These are phyloP conservation scores for Halcyon badia DNA, from an alignment of 2,797 vertebrate species.

Conservation along the genomic window DNA sequence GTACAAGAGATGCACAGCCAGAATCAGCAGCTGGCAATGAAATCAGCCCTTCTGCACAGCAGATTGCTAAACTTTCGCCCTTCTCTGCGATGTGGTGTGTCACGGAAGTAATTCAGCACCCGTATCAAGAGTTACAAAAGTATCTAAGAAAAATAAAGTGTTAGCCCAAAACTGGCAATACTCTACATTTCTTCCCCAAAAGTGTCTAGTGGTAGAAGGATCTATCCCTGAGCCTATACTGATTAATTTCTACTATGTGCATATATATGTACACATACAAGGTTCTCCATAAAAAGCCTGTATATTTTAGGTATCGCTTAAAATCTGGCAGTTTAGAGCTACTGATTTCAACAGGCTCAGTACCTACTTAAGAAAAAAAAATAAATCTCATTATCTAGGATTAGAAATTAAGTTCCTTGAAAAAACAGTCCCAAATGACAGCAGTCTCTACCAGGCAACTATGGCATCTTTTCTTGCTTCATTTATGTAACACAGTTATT, in stretches of 20 bases:
- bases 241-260: background rate
- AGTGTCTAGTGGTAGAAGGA: background rate
- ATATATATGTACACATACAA: background rate
- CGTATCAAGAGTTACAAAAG: background rate
- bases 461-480: background rate
- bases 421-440: background rate
- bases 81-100: background rate
- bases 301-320: background rate
- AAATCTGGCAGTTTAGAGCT: background rate
- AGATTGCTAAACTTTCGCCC: constrained; percentile 61
- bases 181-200: background rate
- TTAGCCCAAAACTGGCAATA: background rate
- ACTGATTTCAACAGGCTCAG: background rate
- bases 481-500: background rate
- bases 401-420: background rate
- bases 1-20: constrained; percentile 38
- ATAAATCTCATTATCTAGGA: background rate
- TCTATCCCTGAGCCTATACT: background rate
- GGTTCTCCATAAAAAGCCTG: background rate
- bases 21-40: constrained; percentile 53
- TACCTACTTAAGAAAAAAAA: background rate
- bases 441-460: background rate
- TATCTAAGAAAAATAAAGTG: background rate
- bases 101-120: background rate
- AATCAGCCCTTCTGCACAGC: constrained; percentile 50